Percentiles rank a stretch among this genome's conserved stretches.
phyloP scores from a whole-genome alignment of 2,888 invertebrate genomes.

The Sepiola atlantica region DNA sequence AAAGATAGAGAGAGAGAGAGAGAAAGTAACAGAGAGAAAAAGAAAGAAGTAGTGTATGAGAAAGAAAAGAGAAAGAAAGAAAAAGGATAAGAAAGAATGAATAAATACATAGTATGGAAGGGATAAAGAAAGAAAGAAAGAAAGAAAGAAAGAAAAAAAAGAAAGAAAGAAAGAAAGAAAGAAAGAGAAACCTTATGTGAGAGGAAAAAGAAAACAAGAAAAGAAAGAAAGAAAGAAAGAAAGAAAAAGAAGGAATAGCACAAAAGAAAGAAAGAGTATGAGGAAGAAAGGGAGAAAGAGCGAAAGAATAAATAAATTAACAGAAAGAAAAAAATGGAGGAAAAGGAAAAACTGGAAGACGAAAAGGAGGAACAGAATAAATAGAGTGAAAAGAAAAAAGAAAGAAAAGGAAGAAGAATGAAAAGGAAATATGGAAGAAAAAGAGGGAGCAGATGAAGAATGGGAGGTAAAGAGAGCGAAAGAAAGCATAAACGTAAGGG shows the following conservation, averaged over 20 bases:
- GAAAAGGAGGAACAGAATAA: neutral
- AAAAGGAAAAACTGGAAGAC: fast-evolving
- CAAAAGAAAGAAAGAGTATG: too few relatives aligned
- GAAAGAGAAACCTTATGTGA: neutral
- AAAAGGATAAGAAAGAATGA: neutral
- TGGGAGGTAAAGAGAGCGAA: neutral
- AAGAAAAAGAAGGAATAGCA: too few relatives aligned
- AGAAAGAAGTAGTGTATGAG: too few relatives aligned
- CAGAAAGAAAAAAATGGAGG: neutral
- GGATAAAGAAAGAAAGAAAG: neutral
- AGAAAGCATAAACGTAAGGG: neutral
- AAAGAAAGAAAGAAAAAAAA: neutral
- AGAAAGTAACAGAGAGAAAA: too few relatives aligned
- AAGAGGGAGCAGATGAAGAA: neutral
- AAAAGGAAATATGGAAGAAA: neutral
- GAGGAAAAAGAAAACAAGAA: neutral
- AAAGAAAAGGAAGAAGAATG: neutral
- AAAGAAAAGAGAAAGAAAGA: neutral
- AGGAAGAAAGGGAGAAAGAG: too few relatives aligned
- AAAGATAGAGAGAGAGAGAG: neutral
- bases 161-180: neutral
- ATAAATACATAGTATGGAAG: neutral
- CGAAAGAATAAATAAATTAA: too few relatives aligned
- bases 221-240: neutral
- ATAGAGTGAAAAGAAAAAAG: neutral